Conservation (phyloP, 2,888 invertebrate genomes). For the Strigamia maritima region DNA sequence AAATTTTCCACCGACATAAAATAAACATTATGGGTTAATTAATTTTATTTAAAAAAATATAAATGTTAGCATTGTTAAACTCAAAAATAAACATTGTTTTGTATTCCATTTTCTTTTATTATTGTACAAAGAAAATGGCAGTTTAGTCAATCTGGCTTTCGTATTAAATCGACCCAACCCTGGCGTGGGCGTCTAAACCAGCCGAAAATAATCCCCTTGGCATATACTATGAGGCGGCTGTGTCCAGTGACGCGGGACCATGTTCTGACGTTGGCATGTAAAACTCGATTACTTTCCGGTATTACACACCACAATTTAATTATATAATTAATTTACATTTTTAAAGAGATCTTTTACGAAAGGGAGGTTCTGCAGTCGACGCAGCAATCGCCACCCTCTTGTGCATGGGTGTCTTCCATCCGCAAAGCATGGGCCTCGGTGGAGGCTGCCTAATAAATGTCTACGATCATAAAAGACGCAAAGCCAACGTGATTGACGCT, state of each 20-base stretch:
- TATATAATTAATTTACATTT: neutral
- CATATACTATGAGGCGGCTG: constrained; percentile 64
- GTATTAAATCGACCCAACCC: neutral
- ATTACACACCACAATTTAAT: no score
- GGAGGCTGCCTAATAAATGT: constrained; percentile 62
- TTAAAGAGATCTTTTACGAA: constrained; percentile 45
- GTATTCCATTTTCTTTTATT: neutral
- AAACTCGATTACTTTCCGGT: constrained; percentile 40
- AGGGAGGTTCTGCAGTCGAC: constrained; percentile 53
- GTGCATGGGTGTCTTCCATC: constrained; percentile 52
- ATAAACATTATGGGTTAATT: no score
- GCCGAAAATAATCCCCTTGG: constrained; percentile 53
- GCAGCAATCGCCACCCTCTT: constrained; percentile 52
- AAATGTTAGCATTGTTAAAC: neutral
- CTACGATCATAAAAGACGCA: constrained; percentile 61
- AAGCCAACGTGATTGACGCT: constrained; percentile 66
- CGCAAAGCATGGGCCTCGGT: constrained; percentile 58
- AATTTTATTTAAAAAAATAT: no score
- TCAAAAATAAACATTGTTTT: neutral
- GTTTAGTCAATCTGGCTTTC: neutral
- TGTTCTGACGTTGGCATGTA: constrained; percentile 74
- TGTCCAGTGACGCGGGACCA: constrained; percentile 70
- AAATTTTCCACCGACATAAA: neutral
- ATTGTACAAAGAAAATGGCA: neutral
- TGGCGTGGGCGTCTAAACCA: constrained; percentile 29